Evolutionary conservation across 1,140 invertebrate species (phyloP).

Genomic region (Dufourea novaeangliae): DNA sequence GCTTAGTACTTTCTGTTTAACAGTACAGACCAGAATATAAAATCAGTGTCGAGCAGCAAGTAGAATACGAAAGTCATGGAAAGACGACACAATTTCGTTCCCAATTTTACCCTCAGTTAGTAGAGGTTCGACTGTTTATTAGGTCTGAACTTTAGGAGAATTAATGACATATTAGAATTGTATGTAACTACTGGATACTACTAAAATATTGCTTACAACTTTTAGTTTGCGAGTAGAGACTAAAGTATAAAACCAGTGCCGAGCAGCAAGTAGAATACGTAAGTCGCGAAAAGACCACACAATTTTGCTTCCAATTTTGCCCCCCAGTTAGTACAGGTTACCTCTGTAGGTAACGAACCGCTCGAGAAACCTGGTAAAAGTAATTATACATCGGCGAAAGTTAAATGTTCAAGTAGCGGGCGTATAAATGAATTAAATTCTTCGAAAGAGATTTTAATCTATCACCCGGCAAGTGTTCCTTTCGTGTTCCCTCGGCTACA

Average conservation of each 20-base stretch:
- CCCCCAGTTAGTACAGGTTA: neutral
- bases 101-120: too few relatives aligned
- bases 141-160: too few relatives aligned
- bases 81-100: neutral
- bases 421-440: conserved; percentile 1
- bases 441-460: neutral
- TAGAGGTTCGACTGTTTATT: too few relatives aligned
- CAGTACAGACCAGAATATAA: neutral
- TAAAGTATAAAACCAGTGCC: neutral
- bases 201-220: neutral
- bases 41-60: neutral
- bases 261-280: neutral
- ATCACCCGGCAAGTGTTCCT: neutral
- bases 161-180: too few relatives aligned
- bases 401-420: neutral
- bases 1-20: neutral
- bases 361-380: neutral
- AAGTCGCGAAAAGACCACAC: neutral
- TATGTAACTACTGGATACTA: neutral
- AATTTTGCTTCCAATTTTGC: neutral
- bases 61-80: neutral
- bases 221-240: neutral
- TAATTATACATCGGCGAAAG: neutral
- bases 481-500: neutral
- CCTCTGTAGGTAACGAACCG: neutral